Percentiles rank a stretch among this genome's conserved stretches.
These are phyloP conservation scores for Drosophila acutilabella DNA, from an alignment of 2,888 invertebrate species.

Conservation along the genomic window DNA sequence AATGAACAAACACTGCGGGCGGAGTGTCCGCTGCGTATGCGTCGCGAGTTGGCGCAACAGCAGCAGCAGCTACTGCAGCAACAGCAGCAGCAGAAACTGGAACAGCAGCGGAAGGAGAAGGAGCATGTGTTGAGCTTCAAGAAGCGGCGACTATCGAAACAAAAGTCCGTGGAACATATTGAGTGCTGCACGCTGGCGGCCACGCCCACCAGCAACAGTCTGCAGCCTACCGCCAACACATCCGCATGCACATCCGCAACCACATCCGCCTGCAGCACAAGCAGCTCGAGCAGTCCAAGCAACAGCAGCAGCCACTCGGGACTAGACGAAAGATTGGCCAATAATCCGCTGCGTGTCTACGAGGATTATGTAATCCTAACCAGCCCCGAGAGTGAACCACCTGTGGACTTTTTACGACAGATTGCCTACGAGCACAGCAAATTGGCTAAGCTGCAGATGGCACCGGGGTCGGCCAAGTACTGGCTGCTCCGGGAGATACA, in stretches of 20 bases:
- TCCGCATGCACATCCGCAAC: constrained; percentile 42
- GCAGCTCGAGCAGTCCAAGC: constrained; percentile 59
- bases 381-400: constrained; percentile 65
- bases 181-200: constrained; percentile 53
- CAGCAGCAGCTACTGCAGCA: constrained; percentile 56
- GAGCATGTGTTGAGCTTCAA: constrained; percentile 83
- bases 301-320: constrained; percentile 62
- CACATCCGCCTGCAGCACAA: constrained; percentile 41
- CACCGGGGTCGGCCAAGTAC: constrained; percentile 92
- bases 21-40: constrained; percentile 82
- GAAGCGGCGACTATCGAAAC: constrained; percentile 84
- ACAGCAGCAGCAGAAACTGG: constrained; percentile 43
- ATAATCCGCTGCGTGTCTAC: constrained; percentile 82
- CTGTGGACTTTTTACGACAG: constrained; percentile 81
- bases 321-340: constrained; percentile 67
- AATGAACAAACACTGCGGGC: constrained; percentile 79
- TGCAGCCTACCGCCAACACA: constrained; percentile 36
- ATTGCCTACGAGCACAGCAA: constrained; percentile 84
- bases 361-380: constrained; percentile 83
- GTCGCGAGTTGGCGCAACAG: constrained; percentile 71
- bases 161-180: constrained; percentile 84
- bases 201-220: constrained; percentile 22
- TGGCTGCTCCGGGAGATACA: constrained; percentile 93
- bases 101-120: constrained; percentile 82
- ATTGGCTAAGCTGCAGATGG: constrained; percentile 87